These are phyloP conservation scores for Peromyscus attwateri DNA, from an alignment of 2,797 vertebrate species.

Conservation along the genomic window DNA sequence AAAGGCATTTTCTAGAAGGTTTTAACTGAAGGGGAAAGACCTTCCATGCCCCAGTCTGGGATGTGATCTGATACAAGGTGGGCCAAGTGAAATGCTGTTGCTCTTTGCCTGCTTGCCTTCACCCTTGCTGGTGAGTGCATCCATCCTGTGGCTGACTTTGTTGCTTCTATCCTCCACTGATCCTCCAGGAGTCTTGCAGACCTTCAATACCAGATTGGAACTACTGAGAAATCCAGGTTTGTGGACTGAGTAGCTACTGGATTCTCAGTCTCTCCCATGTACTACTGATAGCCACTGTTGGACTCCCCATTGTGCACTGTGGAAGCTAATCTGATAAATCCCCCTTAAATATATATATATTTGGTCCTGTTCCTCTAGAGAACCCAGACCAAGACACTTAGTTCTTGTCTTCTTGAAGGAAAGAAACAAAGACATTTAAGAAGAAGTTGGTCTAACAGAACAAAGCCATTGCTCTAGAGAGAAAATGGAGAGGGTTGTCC, in stretches of 20 bases:
- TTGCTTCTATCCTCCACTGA: not conserved
- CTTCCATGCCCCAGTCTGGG: not conserved
- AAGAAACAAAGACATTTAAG: not conserved
- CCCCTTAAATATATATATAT: not conserved
- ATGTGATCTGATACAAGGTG: not conserved
- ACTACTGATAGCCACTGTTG: not conserved
- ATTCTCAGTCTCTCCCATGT: not conserved
- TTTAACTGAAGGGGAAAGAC: not conserved
- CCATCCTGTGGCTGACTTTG: not conserved
- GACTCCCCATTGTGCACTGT: not conserved
- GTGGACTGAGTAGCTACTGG: not conserved
- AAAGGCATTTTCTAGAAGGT: not conserved
- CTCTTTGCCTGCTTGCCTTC: not conserved
- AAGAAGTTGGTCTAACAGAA: not conserved
- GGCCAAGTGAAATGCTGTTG: not conserved
- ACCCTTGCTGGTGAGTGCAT: not conserved
- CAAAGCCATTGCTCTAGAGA: not conserved
- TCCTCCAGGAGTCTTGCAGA: not conserved
- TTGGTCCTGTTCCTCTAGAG: not conserved
- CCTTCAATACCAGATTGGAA: not conserved
- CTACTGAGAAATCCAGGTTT: not conserved
- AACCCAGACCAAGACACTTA: not conserved
- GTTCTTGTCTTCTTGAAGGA: not conserved
- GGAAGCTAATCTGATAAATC: not conserved
- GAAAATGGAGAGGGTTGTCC: not conserved